Evolutionary conservation across 2,888 invertebrate genomes (phyloP), one percentile per base, ranked within the genome.

Genomic region (Rhogogaster chlorosoma): DNA sequence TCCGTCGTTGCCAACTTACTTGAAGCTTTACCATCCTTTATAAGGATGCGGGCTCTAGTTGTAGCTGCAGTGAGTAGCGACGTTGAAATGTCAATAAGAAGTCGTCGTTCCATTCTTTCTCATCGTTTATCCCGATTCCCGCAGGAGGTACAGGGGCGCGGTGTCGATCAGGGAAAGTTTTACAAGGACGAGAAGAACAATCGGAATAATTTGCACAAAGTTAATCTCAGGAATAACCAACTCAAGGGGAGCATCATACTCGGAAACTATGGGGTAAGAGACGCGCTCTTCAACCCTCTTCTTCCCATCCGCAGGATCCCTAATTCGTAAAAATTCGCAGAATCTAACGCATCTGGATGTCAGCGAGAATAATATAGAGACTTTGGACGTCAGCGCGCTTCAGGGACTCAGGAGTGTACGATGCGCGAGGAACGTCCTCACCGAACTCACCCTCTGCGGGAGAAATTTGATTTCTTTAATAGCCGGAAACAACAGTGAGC

Each of bases 211-310:
- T 88, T 97, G 26, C 96, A 96, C 57, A 96, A 95, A 87, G 95
- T 97, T n/a, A 97, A 97, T 92, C 94, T 97, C 64, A 94, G 97
- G 84, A 96, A 96, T 87, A 97, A 97, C 93, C 95, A 96, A 87
- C 94, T 97, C 42, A 97, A 97, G 93, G 97, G 97, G 85, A 97
- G 96, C 94, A 97, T 98, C 87, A 96, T 97, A 88, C 95, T 98
- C 83, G 97, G 97, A 84, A 97, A 97, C 93, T 97, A 97, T 93
- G 97, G 97, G 93, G 97, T 97, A 94, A 95, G 95, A 94, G 86
- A 85, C 49, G 71, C 49, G 45, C 29, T 75, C 84, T 83, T 77
- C 64, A 10, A n/a, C n/a, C n/a, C n/a, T 70, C 32, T 7, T n/a
- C 49, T 9, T 36, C 45, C 53, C 7, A n/a, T n/a, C n/a, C n/a